phyloP scores from a whole-genome alignment of 2,888 invertebrate genomes.

The Saturnia japonica region DNA sequence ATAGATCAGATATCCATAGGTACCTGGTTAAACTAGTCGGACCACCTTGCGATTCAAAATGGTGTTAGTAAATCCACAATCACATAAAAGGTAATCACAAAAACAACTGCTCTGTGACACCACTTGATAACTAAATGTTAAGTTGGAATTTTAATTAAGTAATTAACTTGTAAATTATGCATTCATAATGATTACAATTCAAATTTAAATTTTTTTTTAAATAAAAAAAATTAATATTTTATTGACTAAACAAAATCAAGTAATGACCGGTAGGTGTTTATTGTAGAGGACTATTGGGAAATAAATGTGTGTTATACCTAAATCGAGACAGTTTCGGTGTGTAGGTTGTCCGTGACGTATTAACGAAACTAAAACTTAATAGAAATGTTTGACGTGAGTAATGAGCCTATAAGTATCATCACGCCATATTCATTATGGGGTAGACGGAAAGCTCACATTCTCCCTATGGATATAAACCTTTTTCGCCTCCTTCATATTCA shows the following conservation, averaged over 20 bases:
- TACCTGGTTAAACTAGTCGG: too few relatives aligned
- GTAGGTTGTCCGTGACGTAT: background rate
- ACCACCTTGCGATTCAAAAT: background rate
- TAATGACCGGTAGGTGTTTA: too few relatives aligned
- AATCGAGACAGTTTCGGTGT: background rate
- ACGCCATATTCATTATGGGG: background rate
- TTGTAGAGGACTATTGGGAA: background rate
- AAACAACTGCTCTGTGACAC: background rate
- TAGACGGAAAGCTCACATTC: background rate
- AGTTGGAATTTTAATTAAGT: background rate
- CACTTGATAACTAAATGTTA: background rate
- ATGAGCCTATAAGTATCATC: background rate
- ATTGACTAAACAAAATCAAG: background rate
- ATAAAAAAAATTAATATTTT: background rate
- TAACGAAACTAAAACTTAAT: background rate
- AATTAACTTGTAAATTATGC: background rate
- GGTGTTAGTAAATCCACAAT: background rate
- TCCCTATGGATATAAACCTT: background rate
- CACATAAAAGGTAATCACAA: background rate
- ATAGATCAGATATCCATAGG: too few relatives aligned
- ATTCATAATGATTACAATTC: background rate
- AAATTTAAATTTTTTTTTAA: background rate
- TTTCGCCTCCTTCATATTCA: background rate
- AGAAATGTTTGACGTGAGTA: conserved; percentile 2
- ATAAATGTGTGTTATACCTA: background rate